Conservation (phyloP, 92 coral and sea anemone genomes). For the Porites cylindrica region DNA sequence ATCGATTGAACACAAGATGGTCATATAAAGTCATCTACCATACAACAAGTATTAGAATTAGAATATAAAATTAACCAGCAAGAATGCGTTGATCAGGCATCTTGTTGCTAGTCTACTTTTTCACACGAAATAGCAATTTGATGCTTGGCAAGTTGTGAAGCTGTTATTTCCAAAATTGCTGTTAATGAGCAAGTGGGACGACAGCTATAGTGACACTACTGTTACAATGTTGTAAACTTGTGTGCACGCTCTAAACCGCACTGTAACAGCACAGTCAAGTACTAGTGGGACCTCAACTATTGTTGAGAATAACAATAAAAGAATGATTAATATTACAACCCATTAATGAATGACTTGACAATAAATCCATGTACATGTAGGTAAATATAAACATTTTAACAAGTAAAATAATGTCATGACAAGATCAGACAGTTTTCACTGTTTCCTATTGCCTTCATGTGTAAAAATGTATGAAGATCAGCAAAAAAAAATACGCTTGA, state of each 20-base stretch:
- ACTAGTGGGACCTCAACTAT: too few relatives aligned
- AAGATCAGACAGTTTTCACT: too few relatives aligned
- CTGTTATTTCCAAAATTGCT: constrained; percentile 2
- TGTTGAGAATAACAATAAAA: too few relatives aligned
- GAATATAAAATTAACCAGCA: constrained; percentile 3
- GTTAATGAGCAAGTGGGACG: constrained; percentile 19
- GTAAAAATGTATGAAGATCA: too few relatives aligned
- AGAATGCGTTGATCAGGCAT: constrained; percentile 10
- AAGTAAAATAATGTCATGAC: too few relatives aligned
- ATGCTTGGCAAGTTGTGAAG: constrained; percentile 23
- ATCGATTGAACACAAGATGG: constrained; percentile 1
- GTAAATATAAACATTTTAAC: too few relatives aligned
- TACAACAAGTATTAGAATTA: not conserved
- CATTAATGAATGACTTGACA: too few relatives aligned
- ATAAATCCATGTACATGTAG: too few relatives aligned
- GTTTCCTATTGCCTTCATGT: too few relatives aligned
- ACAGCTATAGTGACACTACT: constrained; percentile 24
- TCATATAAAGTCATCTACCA: constrained; percentile 1
- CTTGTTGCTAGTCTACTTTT: constrained; percentile 6
- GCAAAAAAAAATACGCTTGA: too few relatives aligned
- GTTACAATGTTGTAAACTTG: constrained; percentile 11
- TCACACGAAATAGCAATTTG: constrained; percentile 8
- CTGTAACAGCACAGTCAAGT: too few relatives aligned
- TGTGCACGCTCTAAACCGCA: not conserved
- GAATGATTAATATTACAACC: too few relatives aligned